These are phyloP conservation scores for Watsonalla cultraria DNA, from an alignment of 2,888 invertebrate genomes.

Conservation along the genomic window DNA sequence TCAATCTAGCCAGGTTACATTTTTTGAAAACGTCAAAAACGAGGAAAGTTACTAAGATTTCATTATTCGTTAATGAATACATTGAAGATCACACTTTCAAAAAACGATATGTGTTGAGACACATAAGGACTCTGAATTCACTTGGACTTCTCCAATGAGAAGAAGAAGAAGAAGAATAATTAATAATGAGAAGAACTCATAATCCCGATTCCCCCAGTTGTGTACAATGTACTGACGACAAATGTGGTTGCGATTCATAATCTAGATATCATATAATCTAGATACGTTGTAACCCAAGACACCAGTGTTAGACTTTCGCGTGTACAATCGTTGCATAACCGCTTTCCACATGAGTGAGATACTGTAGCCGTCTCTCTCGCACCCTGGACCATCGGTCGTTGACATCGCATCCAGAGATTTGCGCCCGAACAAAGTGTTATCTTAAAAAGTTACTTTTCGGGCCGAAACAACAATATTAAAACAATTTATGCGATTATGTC, in stretches of 20 bases:
- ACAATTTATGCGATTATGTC: slow-evolving; percentile 26
- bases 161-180: too few relatives aligned
- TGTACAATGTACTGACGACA: neutral
- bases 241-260: neutral
- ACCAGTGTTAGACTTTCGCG: slow-evolving; percentile 58
- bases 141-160: too few relatives aligned
- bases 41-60: too few relatives aligned
- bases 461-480: slow-evolving; percentile 20
- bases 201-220: too few relatives aligned
- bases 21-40: too few relatives aligned
- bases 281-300: slow-evolving; percentile 47
- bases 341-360: slow-evolving; percentile 68
- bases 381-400: slow-evolving; percentile 66
- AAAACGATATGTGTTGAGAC: too few relatives aligned
- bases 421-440: slow-evolving; percentile 33
- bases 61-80: too few relatives aligned
- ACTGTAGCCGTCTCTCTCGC: slow-evolving; percentile 56
- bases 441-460: slow-evolving; percentile 26
- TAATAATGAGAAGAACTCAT: too few relatives aligned
- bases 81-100: neutral
- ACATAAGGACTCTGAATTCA: too few relatives aligned
- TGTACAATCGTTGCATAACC: slow-evolving; percentile 69
- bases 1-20: too few relatives aligned
- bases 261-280: slow-evolving; percentile 44
- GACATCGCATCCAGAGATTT: slow-evolving; percentile 57